Evolutionary conservation across 2,888 invertebrate species (phyloP), one percentile per base, ranked within the genome.

Genomic region (Erpobdella octoculata): DNA sequence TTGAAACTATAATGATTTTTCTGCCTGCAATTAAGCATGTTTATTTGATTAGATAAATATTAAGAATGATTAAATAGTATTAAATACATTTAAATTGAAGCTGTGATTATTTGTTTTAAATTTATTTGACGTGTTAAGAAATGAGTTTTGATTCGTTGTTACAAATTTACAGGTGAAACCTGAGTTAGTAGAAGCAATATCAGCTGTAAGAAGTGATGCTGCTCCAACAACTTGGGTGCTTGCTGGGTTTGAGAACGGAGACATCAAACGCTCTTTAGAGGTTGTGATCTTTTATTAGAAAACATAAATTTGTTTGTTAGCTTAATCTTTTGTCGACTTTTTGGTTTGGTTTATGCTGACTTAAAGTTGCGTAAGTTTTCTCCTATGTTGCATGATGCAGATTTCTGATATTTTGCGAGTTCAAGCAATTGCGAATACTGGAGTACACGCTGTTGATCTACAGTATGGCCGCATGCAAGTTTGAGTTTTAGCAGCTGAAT

Each of bases 181-280:
- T 8, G 76, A 75, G 36, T 71, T 76, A 0, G 53, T 73, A n/a
- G 76, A 76, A 28, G 78, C 77, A 12, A 77, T 81, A 9, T 76
- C 72, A 0, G 76, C 75, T 28, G 78, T 82, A 0, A 74, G 79
- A 35, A 73, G 74, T 64, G 79, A 81, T 72, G 75, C 74, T 9
- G 73, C 76, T 15, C 71, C 76, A 1, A 73, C 75, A 2, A 75
- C 73, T 28, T 80, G 80, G 80, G 73, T 77, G 66, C 70, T 79
- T n/a, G 78, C 78, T 4, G 78, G 78, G 35, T 80, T 79, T 73
- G 75, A 76, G 73, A 78, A 75, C 21, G 75, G 74, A n/a, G 62
- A 78, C 64, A 48, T 72, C 15, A 73, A 78, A 67, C 77, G 79
- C 21, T 80, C 80, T 0, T 73, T 81, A 37, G 72, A 67, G 18